Evolutionary conservation across 2,113 vertebrate species (phyloP), one percentile per base, ranked within the genome.

Genomic region (Peromyscus maniculatus): DNA sequence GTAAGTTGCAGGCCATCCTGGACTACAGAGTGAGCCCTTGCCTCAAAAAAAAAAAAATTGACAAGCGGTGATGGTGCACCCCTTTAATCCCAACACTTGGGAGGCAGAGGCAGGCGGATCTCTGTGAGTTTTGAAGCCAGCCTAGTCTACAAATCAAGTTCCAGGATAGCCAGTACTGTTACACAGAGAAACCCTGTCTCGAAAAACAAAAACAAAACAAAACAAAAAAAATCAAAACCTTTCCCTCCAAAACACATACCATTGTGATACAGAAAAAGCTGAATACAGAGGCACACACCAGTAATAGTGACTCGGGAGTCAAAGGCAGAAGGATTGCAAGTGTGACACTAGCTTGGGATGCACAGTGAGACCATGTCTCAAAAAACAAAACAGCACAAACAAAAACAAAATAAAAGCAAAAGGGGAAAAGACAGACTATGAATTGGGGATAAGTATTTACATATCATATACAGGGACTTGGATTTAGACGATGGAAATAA

Each of bases 401-500:
- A 11, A 43, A 52, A 43, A 71, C 93, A 88, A 66, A 26, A 93
- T 89, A 91, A 95, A 95, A 57, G 4, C 62, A 93, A 46, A 46
- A 93, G 39, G 31, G 31, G 66, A 62, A 59, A 79, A 93, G 67
- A 66, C 15, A 66, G 3, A 87, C 17, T 33, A 22, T 33, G 17
- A 19, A 49, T 17, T 49, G 7, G 16, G 26, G 26, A 7, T n/a
- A 39, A 39, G 93, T 87, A 82, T 83, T 43, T 62, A 49, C 43
- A 82, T 82, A 96, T 66, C 62, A 92, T 79, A 22, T 49, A 90
- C n/a, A 93, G 39, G 9, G 64, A 90, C 31, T 79, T 69, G 49
- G 52, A 84, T 88, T 71, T 80, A 93, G 11, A 97, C 92, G 79
- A 90, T 33, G 79, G 55, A 91, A 92, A 91, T 55, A 94, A 83